Evolutionary conservation across 2,113 vertebrate genomes (phyloP).

Genomic region (Kobus ellipsiprymnus): DNA sequence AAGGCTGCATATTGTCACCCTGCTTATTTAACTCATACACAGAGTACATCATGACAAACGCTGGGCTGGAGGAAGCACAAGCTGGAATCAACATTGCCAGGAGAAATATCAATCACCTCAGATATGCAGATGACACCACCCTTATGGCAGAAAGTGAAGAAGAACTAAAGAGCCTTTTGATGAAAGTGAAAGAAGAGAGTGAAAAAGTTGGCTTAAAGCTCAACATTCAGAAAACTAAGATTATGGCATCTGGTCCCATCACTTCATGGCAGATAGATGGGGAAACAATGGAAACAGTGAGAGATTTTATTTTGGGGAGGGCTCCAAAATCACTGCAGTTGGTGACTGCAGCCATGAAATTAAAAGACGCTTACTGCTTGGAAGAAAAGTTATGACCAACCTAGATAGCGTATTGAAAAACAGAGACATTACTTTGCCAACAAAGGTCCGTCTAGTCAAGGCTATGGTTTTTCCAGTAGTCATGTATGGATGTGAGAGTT

Average conservation of each 20-base stretch:
- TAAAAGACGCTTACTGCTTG: not conserved
- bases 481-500: not conserved
- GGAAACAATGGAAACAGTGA: not conserved
- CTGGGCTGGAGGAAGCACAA: not conserved
- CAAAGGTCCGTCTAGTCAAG: not conserved
- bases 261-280: not conserved
- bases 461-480: not conserved
- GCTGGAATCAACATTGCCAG: not conserved
- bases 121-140: not conserved
- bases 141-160: not conserved
- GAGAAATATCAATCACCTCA: not conserved
- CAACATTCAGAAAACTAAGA: not conserved
- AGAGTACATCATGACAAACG: not conserved
- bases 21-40: not conserved
- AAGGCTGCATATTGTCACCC: not conserved
- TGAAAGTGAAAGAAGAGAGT: not conserved
- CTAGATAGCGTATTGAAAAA: not conserved
- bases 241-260: not conserved
- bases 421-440: not conserved
- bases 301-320: rapidly evolving
- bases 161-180: not conserved
- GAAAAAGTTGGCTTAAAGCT: not conserved
- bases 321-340: not conserved
- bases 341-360: not conserved
- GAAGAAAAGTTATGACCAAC: not conserved